These are phyloP conservation scores for Epinephelus cyanopodus DNA, from an alignment of 2,113 vertebrate species.

Conservation along the genomic window DNA sequence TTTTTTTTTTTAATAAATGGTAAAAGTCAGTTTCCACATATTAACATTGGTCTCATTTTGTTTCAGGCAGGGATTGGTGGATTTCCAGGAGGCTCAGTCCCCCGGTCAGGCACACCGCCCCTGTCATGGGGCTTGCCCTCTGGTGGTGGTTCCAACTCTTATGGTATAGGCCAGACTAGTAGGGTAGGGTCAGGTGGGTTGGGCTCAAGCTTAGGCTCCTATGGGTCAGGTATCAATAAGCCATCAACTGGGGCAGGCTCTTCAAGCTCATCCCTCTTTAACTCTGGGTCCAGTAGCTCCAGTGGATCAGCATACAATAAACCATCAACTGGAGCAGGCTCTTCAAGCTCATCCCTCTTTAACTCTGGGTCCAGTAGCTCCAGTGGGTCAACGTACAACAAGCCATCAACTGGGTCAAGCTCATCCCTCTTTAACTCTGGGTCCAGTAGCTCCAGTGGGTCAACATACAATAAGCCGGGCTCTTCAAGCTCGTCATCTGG, in stretches of 20 bases:
- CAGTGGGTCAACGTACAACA: background rate
- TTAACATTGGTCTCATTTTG: slow-evolving; percentile 1
- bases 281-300: background rate
- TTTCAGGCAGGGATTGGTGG: slow-evolving; percentile 40
- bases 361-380: background rate
- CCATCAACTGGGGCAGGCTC: slow-evolving; percentile 8
- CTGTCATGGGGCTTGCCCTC: fast-evolving
- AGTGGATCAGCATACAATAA: background rate
- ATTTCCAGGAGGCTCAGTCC: background rate
- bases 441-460: background rate
- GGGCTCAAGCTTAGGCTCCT: background rate
- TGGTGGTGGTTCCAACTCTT: slow-evolving; percentile 30
- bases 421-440: background rate
- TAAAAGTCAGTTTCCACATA: background rate
- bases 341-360: slow-evolving; percentile 1
- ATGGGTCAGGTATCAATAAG: background rate
- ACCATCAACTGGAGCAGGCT: slow-evolving; percentile 3
- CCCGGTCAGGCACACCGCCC: background rate
- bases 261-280: slow-evolving; percentile 1
- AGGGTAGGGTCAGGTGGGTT: background rate
- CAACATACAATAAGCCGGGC: background rate
- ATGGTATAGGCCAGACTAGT: background rate
- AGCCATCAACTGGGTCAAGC: slow-evolving; percentile 14
- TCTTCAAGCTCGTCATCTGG: too few species aligned
- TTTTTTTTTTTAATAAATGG: too few species aligned